phyloP scores from a whole-genome alignment of 2,113 vertebrate species.

The Leptocoma aspasia region DNA sequence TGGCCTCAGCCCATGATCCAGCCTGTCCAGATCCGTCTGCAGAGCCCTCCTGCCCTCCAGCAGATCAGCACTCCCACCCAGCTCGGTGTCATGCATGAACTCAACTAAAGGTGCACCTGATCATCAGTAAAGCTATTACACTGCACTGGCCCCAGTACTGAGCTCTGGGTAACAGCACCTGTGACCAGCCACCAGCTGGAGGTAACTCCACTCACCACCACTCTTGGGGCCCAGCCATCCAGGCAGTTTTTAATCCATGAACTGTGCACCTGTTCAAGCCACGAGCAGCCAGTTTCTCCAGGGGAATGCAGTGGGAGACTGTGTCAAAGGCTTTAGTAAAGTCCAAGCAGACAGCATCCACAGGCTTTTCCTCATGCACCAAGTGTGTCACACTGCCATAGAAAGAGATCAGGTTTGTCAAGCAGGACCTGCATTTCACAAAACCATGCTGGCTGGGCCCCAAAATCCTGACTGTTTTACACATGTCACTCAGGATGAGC shows the following conservation, averaged over 20 bases:
- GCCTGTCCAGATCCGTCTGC: background rate
- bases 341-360: background rate
- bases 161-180: background rate
- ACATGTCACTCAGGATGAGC: background rate
- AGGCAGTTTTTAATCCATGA: background rate
- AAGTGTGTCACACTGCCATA: background rate
- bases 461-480: background rate
- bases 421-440: background rate
- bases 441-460: background rate
- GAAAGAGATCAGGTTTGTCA: background rate
- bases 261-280: no score
- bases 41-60: background rate
- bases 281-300: accelerated
- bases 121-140: no score
- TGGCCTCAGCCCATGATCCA: background rate
- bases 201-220: background rate
- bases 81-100: no score
- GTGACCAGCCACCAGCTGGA: background rate
- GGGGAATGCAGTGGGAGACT: background rate
- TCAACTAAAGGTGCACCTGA: no score
- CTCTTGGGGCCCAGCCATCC: background rate
- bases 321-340: background rate
- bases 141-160: accelerated
- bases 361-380: background rate
- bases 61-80: no score